Percentiles rank a stretch among this genome's conserved stretches.
Conservation (phyloP, 1,140 invertebrate species). For the Ceratina japonica region DNA sequence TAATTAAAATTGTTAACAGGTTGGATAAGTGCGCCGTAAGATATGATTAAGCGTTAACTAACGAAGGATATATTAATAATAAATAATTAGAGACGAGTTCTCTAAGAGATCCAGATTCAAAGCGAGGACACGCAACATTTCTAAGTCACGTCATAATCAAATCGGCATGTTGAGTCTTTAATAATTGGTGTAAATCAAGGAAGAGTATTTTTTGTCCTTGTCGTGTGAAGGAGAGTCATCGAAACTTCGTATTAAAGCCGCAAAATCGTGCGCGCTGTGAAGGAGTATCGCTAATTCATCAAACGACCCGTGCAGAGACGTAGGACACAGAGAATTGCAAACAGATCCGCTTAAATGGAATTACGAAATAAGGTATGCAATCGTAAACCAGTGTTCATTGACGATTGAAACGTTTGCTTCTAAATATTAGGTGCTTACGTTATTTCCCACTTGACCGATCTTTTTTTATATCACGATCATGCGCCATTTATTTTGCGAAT, state of each 20-base stretch:
- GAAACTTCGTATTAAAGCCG: no score
- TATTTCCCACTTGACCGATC: neutral
- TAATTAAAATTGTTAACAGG: neutral
- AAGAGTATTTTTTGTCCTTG: no score
- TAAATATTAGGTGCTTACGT: slow-evolving; percentile 4
- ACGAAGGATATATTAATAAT: neutral
- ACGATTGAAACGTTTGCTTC: slow-evolving; percentile 3
- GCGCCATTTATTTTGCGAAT: no score
- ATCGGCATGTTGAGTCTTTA: no score
- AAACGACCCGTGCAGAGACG: slow-evolving; percentile 14
- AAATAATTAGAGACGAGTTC: neutral
- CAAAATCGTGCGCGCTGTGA: neutral
- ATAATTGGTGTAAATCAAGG: no score
- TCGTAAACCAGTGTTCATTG: neutral
- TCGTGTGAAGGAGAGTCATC: no score
- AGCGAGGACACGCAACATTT: no score
- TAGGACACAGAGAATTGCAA: slow-evolving; percentile 10
- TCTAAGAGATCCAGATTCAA: no score
- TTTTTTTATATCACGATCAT: no score
- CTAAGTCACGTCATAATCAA: no score
- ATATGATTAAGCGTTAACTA: neutral
- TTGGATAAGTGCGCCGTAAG: neutral
- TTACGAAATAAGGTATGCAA: slow-evolving; percentile 24
- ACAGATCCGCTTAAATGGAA: slow-evolving; percentile 34
- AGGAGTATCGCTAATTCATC: slow-evolving; percentile 13